phyloP scores from a whole-genome alignment of 35 echinoderm and acorn worm species.

The Heliocidaris tuberculata region DNA sequence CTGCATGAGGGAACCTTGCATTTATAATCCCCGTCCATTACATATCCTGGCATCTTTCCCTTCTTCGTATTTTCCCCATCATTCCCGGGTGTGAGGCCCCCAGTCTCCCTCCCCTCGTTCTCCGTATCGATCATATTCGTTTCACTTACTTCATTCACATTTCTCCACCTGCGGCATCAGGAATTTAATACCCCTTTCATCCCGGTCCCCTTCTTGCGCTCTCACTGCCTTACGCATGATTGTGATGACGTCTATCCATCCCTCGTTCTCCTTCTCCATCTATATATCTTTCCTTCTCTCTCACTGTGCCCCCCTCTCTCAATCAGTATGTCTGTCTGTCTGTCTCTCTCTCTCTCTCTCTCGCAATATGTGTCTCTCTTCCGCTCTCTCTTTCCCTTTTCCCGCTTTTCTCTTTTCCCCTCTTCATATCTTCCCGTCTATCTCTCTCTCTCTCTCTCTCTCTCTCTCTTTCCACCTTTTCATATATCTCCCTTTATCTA shows the following conservation, averaged over 20 bases:
- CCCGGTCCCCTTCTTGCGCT: conserved; percentile 2
- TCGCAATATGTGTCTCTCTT: not conserved
- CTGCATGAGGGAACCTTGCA: not conserved
- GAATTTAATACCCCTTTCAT: conserved; percentile 35
- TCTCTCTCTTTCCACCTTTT: not conserved
- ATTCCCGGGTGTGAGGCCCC: not conserved
- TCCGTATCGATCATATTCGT: conserved; percentile 23
- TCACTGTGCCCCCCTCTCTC: not conserved
- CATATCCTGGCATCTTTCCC: not conserved
- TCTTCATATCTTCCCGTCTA: not conserved
- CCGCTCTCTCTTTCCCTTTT: not conserved
- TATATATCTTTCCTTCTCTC: not conserved
- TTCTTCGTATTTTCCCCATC: not conserved
- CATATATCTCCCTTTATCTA: not conserved
- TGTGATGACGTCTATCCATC: not conserved
- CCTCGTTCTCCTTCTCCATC: not conserved
- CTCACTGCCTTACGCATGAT: not conserved
- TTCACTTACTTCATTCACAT: conserved; percentile 38
- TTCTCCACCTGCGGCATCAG: conserved; percentile 12
- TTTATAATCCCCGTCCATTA: not conserved
- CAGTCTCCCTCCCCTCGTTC: conserved; percentile 14
- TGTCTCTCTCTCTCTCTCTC: not conserved
- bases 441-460: conserved; percentile 13
- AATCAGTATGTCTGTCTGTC: not conserved
- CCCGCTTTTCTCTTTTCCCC: not conserved